Base-by-base conservation (phyloP, 2,113 vertebrate genomes). In the Nicator chloris region DNA sequence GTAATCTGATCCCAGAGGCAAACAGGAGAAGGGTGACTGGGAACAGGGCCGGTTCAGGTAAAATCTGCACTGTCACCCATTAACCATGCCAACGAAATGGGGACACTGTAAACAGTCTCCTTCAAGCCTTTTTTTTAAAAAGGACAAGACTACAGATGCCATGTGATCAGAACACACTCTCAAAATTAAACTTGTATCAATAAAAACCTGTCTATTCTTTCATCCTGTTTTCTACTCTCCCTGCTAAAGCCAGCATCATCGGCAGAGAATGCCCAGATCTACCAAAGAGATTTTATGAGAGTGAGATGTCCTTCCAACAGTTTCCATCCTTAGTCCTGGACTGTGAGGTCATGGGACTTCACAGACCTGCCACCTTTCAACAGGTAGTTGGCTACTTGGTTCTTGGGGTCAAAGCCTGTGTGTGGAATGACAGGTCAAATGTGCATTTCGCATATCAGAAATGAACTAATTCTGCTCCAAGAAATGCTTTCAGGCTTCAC, bases 381-480 rank as follows among this genome's bases (percentile, higher is more conserved):
- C 6, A 79, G 21, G 10, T 37, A 69, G 6, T 15, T 60, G 11
- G 11, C 35, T 37, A 44, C 60, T 56, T 76, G 19, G 19, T 44
- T 90, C 33, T 82, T 69, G 40, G 22, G 47, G 21, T 68, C 50
- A 82, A 75, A 85, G 33, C 37, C 53, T 66, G 6, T 23, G 40
- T 33, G 9, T 19, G 5, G 10, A 63, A 66, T 0, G 0, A 44
- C 19, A 71, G 14, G 44, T 51, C 16, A 56, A 84, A 60, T 0
- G 3, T 15, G 5, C 47, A 35, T 45, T 51, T 35, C 13, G 0
- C 11, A 19, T 33, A 44, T 15, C 26, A 87, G 37, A 85, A 85
- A 33, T 26, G 3, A 91, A 68, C 20, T 56, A 53, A 73, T 51
- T 78, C 57, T 69, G 10, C 13, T 65, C 17, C 61, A 71, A 26